Evolutionary conservation across 2,888 invertebrate species (phyloP).

Genomic region (Chymomyza caudatula): DNA sequence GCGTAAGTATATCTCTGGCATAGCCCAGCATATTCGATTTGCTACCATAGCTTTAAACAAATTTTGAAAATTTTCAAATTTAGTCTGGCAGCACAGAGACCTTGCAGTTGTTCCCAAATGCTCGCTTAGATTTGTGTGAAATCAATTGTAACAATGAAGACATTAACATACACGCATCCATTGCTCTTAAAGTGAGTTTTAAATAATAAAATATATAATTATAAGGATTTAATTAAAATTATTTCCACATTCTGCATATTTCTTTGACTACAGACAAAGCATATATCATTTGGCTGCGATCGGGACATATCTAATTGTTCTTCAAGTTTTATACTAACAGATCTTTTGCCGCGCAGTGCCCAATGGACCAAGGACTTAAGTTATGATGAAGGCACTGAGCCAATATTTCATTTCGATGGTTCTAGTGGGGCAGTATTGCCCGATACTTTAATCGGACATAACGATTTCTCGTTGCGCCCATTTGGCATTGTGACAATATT

Average conservation of each 20-base stretch:
- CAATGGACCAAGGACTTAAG: constrained; percentile 90
- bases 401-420: constrained; percentile 98
- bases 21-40: not conserved
- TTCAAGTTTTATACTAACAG: constrained; percentile 56
- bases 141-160: constrained; percentile 77
- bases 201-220: not conserved
- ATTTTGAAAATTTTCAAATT: constrained; percentile 3
- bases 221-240: not conserved
- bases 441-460: constrained; percentile 84
- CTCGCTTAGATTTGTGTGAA: constrained; percentile 77
- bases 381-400: constrained; percentile 92
- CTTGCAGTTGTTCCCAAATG: constrained; percentile 77
- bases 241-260: not conserved
- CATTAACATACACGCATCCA: constrained; percentile 74
- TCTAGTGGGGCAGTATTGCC: constrained; percentile 93
- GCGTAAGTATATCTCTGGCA: constrained; percentile 56
- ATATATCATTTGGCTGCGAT: constrained; percentile 98
- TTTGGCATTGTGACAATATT: constrained; percentile 97
- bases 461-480: constrained; percentile 83
- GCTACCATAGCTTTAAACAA: not conserved
- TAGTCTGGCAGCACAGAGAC: constrained; percentile 75
- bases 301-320: constrained; percentile 82
- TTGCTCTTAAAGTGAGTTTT: constrained; percentile 74
- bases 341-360: constrained; percentile 80
- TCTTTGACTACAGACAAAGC: constrained; percentile 77